Base-by-base conservation (phyloP, 2,113 vertebrate species). In the Hoplias malabaricus region DNA sequence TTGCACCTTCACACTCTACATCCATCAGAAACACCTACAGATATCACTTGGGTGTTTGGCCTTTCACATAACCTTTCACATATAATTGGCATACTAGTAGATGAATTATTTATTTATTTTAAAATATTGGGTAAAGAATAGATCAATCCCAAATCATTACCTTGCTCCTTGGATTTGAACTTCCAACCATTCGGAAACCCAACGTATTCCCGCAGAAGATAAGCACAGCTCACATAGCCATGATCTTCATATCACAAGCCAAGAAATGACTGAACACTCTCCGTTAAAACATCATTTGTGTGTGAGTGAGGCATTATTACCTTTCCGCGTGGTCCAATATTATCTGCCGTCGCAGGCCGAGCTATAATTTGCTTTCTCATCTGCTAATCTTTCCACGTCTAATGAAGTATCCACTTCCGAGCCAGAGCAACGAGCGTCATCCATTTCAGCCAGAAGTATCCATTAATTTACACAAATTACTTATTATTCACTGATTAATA, bases 401-500 rank as follows among this genome's bases (percentile, higher is more conserved):
- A 90, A 90, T 91, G 87, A 92, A 90, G 88, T 90, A 84, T 81
- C 85, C 80, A 81, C 88, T 86, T 90, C 88, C 85, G 87, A 86
- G 81, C 84, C 71, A 73, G 78, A 83, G 86, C n/a, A 90, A 88
- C 80, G 77, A 76, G 79, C 87, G 67, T 85, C 90, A 88, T 82
- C 87, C 84, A 89, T 91, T 90, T 90, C 85, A 83, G 83, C 89
- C 88, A 90, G 88, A 88, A 86, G 85, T 87, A 90, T 85, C 82
- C 88, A 91, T 91, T 89, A 87, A 89, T 90, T 89, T 88, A 86
- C 86, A 84, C 86, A 82, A 89, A 90, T 88, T 87, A 90, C 87
- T 88, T 89, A 91, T 91, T 90, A 91, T 91, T 90, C 87, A 88
- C 86, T 89, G 90, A 92, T 91, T 90, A 92, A 92, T 91, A 91